phyloP scores from a whole-genome alignment of 2,797 vertebrate species.

The Brachyrhaphis roseni region DNA sequence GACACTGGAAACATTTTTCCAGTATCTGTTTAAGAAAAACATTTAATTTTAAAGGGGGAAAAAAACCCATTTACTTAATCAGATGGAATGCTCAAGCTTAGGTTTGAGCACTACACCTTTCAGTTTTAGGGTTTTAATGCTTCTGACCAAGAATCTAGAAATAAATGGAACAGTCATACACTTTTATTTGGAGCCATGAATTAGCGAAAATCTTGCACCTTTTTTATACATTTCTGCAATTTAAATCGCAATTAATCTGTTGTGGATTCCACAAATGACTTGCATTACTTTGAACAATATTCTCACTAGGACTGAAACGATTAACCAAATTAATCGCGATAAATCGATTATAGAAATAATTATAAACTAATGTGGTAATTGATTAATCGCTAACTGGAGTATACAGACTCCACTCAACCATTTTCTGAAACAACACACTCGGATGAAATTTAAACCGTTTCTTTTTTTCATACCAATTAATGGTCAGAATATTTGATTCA shows the following conservation, averaged over 20 bases:
- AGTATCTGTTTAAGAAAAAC: too few relatives aligned
- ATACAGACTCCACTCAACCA: too few relatives aligned
- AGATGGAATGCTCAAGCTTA: not conserved
- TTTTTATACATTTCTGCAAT: not conserved
- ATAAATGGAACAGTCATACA: not conserved
- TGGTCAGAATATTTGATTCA: too few relatives aligned
- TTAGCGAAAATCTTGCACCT: not conserved
- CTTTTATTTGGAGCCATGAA: not conserved
- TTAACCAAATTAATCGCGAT: too few relatives aligned
- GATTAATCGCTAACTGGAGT: too few relatives aligned
- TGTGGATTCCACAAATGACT: not conserved
- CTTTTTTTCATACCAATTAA: too few relatives aligned
- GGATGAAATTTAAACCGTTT: too few relatives aligned
- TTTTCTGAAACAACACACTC: too few relatives aligned
- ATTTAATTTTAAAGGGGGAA: not conserved
- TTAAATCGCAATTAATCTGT: not conserved
- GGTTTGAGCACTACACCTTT: not conserved
- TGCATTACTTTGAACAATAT: not conserved
- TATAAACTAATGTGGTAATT: too few relatives aligned
- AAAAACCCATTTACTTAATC: not conserved
- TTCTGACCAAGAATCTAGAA: not conserved
- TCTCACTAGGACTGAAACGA: too few relatives aligned
- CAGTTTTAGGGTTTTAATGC: not conserved
- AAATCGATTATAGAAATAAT: too few relatives aligned
- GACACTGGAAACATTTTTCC: not conserved